Base-by-base conservation (phyloP, 2,113 vertebrate species). In the Rhea americana region DNA sequence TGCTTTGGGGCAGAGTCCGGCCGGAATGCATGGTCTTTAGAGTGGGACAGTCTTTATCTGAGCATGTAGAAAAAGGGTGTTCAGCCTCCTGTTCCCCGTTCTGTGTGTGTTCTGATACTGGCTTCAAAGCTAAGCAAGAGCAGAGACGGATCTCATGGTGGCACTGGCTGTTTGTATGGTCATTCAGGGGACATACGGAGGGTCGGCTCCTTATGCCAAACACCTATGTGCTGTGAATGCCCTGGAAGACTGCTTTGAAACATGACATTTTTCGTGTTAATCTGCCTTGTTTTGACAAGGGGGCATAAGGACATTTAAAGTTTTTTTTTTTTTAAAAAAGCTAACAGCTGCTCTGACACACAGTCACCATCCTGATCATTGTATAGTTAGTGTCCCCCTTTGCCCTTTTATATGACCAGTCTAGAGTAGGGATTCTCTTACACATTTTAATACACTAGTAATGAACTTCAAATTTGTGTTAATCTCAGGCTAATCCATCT, bases 141-240 rank as follows among this genome's bases (percentile, higher is more conserved):
- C 51, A 10, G 9, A 24, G 71, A 5, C 25, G 20, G 47, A 7
- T 62, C 43, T 63, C 0, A 0, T 37, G 78, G 79, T 47, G 70
- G 28, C 50, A 24, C 39, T 14, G 78, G 58, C 78, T 62, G 62
- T 39, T 70, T 30, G 20, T 20, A 4, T 0, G 13, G 75, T 66
- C 63, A 24, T 43, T 70, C 47, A 50, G 47, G 47, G 71, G 47
- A 67, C 47, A 9, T 30, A 4, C 2, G 22, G 39, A 83, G 25
- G 15, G 41, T 47, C 53, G 22, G 18, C 55, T 77, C 59, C 18
- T 65, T 19, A 4, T 51, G 75, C 43, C 79, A n/a, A 37, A 63
- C 47, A 22, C 47, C 48, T 0, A 0, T 32, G 2, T 6, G 30
- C 71, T 82, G 50, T 0, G 0, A 66, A 43, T 0, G 7, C n/a